Evolutionary conservation across 1,140 invertebrate species (phyloP).

Genomic region (Caenorhabditis elegans): WBcel235 BX284605.5:2366501-2367000

Average conservation of each 20-base stretch:
- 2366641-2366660: constrained; percentile 50
- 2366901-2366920: constrained; percentile 1
- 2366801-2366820: constrained; percentile 29
- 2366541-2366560: constrained; percentile 49
- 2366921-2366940: constrained; percentile 34
- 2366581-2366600: constrained; percentile 45
- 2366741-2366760: constrained; percentile 29
- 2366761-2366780: constrained; percentile 32
- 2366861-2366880: neutral
- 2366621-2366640: constrained; percentile 52
- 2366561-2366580: neutral
- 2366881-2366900: neutral
- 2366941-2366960: constrained; percentile 36
- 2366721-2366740: constrained; percentile 22
- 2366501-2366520: no score
- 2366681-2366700: constrained; percentile 39
- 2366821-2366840: constrained; percentile 36
- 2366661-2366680: constrained; percentile 44
- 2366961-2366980: constrained; percentile 2
- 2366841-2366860: neutral
- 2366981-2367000: constrained; percentile 18
- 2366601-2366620: constrained; percentile 50
- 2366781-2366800: constrained; percentile 15
- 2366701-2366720: constrained; percentile 38
- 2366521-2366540: constrained; percentile 48